phyloP scores from a whole-genome alignment of 2,797 vertebrate species.

The Gymnocypris eckloni region DNA sequence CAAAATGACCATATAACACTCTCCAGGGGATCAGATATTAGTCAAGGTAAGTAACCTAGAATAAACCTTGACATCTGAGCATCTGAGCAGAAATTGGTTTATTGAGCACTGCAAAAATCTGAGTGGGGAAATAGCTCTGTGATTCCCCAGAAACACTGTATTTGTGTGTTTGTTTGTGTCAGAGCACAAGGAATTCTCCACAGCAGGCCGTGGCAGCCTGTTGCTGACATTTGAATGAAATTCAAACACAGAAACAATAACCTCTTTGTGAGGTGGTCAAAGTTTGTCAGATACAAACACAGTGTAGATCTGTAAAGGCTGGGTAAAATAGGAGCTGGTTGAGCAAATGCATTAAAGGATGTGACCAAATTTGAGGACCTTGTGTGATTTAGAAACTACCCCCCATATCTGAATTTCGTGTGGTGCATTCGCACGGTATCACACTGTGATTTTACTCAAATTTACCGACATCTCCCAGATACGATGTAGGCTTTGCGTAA shows the following conservation, averaged over 20 bases:
- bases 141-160: background rate
- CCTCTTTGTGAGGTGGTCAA: conserved; percentile 45
- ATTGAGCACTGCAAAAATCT: background rate
- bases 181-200: conserved; percentile 6
- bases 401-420: no score
- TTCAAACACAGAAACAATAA: conserved; percentile 56
- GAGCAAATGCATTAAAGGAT: background rate
- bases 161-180: conserved; percentile 17
- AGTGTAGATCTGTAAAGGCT: background rate
- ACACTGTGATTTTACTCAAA: no score
- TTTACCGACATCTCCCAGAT: no score
- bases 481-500: no score
- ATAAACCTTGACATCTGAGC: background rate
- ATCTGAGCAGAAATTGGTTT: background rate
- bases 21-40: conserved; percentile 12
- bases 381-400: no score
- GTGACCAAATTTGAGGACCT: background rate
- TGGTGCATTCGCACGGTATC: no score
- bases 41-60: conserved; percentile 14
- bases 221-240: conserved; percentile 59
- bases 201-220: conserved; percentile 7
- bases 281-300: conserved; percentile 8
- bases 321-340: background rate
- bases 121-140: background rate
- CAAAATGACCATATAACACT: background rate